These are phyloP conservation scores for Aphaenogaster floridana DNA, from an alignment of 1,140 invertebrate species.

Conservation along the genomic window DNA sequence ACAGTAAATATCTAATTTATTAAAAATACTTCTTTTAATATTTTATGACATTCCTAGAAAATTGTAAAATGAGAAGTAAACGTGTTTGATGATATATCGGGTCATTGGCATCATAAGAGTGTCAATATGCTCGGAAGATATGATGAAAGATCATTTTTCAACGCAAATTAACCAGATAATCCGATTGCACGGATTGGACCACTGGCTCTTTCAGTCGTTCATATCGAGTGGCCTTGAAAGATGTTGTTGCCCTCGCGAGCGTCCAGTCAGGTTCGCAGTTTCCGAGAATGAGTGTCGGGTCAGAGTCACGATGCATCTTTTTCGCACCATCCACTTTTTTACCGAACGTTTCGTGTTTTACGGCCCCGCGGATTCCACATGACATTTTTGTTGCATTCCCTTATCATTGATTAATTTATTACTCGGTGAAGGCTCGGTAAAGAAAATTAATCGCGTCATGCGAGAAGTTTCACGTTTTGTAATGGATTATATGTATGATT, in stretches of 20 bases:
- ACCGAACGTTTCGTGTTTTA: slow-evolving; percentile 1
- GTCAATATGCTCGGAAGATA: background rate
- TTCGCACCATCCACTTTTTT: slow-evolving; percentile 60
- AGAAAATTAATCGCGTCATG: background rate
- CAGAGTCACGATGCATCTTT: slow-evolving; percentile 57
- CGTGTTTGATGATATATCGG: background rate
- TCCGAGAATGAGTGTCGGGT: slow-evolving; percentile 70
- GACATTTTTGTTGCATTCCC: background rate
- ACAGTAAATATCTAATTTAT: background rate
- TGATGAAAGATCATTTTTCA: slow-evolving; percentile 8
- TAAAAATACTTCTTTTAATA: background rate
- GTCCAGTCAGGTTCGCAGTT: slow-evolving; percentile 69
- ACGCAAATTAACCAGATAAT: slow-evolving; percentile 20
- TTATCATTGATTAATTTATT: slow-evolving; percentile 31
- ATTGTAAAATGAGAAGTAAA: background rate
- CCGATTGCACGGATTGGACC: slow-evolving; percentile 23
- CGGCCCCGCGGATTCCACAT: background rate
- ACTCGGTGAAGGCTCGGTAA: background rate
- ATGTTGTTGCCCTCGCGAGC: slow-evolving; percentile 68
- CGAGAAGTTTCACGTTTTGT: background rate
- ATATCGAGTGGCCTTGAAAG: slow-evolving; percentile 62
- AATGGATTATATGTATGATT: background rate
- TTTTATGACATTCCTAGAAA: background rate
- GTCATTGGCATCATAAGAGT: background rate
- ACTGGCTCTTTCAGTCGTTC: slow-evolving; percentile 30